Evolutionary conservation across 1,140 invertebrate species (phyloP).

Genomic region (Drosophila carrolli): DNA sequence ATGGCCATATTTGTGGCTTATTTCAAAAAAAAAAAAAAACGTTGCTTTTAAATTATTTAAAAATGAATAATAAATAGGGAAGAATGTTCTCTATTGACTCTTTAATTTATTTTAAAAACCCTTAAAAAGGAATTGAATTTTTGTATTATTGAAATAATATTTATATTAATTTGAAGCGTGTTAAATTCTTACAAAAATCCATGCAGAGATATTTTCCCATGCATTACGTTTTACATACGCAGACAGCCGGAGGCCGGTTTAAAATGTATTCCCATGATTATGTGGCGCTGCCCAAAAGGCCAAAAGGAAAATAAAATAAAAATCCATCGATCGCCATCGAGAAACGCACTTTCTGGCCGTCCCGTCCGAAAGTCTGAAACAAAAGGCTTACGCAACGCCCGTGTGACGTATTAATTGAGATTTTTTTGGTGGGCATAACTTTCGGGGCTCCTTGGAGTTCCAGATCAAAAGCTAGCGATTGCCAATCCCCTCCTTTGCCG

Average conservation of each 20-base stretch:
- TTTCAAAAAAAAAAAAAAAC: no score
- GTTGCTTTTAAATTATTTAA: no score
- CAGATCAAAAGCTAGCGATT: constrained; percentile 60
- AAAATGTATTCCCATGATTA: constrained; percentile 32
- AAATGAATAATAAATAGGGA: no score
- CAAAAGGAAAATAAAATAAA: not conserved
- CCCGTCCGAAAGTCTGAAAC: constrained; percentile 12
- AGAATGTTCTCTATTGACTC: no score
- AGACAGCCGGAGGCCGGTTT: not conserved
- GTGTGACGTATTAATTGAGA: constrained; percentile 77
- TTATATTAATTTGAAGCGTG: no score
- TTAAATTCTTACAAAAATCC: no score
- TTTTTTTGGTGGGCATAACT: constrained; percentile 31
- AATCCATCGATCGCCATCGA: constrained; percentile 26
- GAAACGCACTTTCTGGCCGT: constrained; percentile 37
- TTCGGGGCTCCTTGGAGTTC: constrained; percentile 30
- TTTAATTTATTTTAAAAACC: no score
- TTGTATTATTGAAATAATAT: no score
- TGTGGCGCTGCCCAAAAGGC: constrained; percentile 1
- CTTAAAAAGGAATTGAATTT: no score
- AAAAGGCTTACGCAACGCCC: constrained; percentile 49
- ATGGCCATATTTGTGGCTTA: no score
- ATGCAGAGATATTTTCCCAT: not conserved
- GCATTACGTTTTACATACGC: not conserved
- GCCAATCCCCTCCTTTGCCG: constrained; percentile 54